A percentile compares a stretch with the other conserved stretches of the same genome.
phyloP scores from a whole-genome alignment of 2,888 invertebrate species.

The Eustalomyia histrio region DNA sequence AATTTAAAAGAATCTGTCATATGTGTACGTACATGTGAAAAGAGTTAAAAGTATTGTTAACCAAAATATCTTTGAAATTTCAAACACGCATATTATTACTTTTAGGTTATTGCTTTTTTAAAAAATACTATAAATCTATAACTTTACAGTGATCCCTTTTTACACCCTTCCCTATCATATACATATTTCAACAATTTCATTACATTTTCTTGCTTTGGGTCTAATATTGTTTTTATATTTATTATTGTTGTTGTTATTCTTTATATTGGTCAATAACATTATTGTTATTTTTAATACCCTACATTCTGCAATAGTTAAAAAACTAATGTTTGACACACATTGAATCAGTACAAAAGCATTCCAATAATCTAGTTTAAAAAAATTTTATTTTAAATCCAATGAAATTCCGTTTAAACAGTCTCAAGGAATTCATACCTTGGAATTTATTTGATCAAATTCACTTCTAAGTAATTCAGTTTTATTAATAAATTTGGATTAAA shows the following conservation, averaged over 20 bases:
- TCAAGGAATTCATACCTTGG: too few relatives aligned
- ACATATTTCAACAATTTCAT: slow-evolving; percentile 1
- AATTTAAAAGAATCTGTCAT: too few relatives aligned
- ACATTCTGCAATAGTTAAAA: not conserved
- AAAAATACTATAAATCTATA: slow-evolving; percentile 35
- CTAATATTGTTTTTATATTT: slow-evolving; percentile 5
- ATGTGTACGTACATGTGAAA: not conserved
- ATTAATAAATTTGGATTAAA: too few relatives aligned
- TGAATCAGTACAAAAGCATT: too few relatives aligned
- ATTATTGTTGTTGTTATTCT: not conserved
- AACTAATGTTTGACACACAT: too few relatives aligned
- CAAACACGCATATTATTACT: slow-evolving; percentile 24
- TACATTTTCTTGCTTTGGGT: slow-evolving; percentile 19
- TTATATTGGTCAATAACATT: slow-evolving; percentile 42
- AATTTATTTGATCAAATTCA: too few relatives aligned
- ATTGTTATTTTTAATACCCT: not conserved
- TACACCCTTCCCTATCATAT: not conserved
- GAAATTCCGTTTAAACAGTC: too few relatives aligned
- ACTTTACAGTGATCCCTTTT: slow-evolving; percentile 6
- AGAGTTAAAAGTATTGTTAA: slow-evolving; percentile 11
- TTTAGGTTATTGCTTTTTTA: not conserved
- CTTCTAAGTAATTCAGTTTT: too few relatives aligned
- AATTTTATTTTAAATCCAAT: too few relatives aligned
- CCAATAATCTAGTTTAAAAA: too few relatives aligned
- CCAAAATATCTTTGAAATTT: slow-evolving; percentile 12